Conservation (phyloP, 2,888 invertebrate genomes). For the Lasioglossum lativentre region DNA sequence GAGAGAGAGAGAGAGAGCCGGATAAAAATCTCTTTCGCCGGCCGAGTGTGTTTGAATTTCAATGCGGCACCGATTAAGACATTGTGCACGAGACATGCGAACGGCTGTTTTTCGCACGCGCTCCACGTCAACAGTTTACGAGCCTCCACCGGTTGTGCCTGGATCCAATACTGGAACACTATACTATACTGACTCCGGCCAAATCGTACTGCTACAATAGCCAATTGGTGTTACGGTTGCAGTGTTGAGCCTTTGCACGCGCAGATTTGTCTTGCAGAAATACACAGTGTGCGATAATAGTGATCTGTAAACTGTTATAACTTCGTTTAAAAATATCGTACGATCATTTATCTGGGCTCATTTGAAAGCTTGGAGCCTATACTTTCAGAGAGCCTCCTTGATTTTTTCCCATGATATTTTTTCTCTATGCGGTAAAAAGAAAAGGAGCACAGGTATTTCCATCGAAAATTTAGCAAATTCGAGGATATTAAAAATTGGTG, state of each 20-base stretch:
- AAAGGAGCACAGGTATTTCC: no score
- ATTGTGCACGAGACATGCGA: constrained; percentile 35
- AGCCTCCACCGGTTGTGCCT: neutral
- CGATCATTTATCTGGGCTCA: no score
- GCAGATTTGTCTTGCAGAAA: no score
- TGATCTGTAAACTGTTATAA: no score
- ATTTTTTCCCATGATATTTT: no score
- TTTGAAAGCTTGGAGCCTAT: no score
- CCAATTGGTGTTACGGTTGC: neutral
- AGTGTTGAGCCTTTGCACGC: neutral
- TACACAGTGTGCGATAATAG: no score
- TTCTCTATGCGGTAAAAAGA: no score
- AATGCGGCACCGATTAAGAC: constrained; percentile 53
- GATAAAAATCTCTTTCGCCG: constrained; percentile 45
- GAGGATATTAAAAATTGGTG: neutral
- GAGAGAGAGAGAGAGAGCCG: neutral
- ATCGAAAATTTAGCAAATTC: neutral
- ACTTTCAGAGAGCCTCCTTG: no score
- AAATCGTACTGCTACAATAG: neutral
- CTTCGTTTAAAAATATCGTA: no score
- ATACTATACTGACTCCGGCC: neutral
- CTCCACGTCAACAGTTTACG: constrained; percentile 8
- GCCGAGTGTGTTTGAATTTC: constrained; percentile 37
- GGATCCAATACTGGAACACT: constrained; percentile 10
- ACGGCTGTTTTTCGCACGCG: constrained; percentile 33